Percentiles rank a stretch among this genome's conserved stretches.
These are phyloP conservation scores for Apis florea DNA, from an alignment of 1,140 invertebrate genomes.

Conservation along the genomic window DNA sequence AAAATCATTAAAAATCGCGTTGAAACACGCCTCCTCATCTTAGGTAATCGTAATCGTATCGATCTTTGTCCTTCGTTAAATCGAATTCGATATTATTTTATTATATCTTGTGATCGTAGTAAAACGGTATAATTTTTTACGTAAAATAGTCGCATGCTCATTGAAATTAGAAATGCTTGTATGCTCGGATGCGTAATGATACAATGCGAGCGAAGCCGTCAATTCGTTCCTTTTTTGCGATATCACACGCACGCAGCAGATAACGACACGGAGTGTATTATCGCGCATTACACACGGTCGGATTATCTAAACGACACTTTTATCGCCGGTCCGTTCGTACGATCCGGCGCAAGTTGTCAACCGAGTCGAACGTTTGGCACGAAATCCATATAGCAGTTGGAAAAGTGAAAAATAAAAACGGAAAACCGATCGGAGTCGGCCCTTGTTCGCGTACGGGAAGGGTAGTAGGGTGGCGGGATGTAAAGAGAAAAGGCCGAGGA, in stretches of 20 bases:
- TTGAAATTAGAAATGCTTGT: background rate
- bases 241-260: background rate
- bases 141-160: background rate
- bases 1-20: background rate
- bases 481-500: conserved; percentile 35
- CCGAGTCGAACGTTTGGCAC: conserved; percentile 44
- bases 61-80: background rate
- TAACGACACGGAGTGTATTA: conserved; percentile 9
- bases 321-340: background rate
- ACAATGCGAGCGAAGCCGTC: background rate
- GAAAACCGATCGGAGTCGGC: conserved; percentile 37
- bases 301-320: conserved; percentile 38
- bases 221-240: background rate
- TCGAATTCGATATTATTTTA: background rate
- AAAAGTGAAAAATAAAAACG: conserved; percentile 61
- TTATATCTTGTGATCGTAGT: too few relatives aligned
- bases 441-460: conserved; percentile 22
- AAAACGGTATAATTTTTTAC: too few relatives aligned
- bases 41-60: background rate
- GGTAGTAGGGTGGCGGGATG: conserved; percentile 25
- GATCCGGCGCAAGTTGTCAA: conserved; percentile 33
- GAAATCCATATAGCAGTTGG: conserved; percentile 44
- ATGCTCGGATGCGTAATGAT: background rate
- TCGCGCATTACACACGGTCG: conserved; percentile 22
- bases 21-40: background rate